Percentiles rank a stretch among this genome's conserved stretches.
These are phyloP conservation scores for Lasioglossum marginatum DNA, from an alignment of 2,888 invertebrate genomes.

Conservation along the genomic window DNA sequence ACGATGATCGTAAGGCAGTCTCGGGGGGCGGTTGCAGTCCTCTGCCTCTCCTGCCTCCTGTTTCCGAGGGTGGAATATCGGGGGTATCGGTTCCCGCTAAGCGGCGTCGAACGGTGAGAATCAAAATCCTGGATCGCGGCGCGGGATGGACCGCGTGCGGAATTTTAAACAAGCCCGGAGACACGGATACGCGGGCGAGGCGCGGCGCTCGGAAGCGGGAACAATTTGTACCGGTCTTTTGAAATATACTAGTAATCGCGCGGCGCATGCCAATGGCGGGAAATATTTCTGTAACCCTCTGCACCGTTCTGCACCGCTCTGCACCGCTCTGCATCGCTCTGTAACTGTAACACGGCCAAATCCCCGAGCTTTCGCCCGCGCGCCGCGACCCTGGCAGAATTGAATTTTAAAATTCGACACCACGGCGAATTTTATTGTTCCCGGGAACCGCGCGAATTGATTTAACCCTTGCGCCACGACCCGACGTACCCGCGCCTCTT, in stretches of 20 bases:
- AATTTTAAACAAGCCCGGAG: constrained; percentile 62
- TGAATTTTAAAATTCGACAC: constrained; percentile 60
- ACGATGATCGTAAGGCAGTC: constrained; percentile 58
- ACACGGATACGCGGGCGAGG: constrained; percentile 32
- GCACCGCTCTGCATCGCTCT: background rate
- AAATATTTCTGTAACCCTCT: constrained; percentile 46
- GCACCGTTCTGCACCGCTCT: background rate
- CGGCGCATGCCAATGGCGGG: constrained; percentile 50
- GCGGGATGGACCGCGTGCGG: constrained; percentile 40
- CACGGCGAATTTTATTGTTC: constrained; percentile 51
- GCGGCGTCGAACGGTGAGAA: constrained; percentile 59
- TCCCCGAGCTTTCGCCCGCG: constrained; percentile 26
- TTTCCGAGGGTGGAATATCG: constrained; percentile 21
- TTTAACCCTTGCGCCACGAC: constrained; percentile 49
- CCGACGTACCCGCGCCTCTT: too few relatives aligned
- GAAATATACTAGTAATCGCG: constrained; percentile 59
- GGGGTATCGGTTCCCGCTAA: constrained; percentile 64
- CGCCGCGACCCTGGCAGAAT: constrained; percentile 26
- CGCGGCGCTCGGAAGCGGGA: constrained; percentile 32
- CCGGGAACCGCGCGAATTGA: constrained; percentile 47
- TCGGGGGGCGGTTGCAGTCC: constrained; percentile 21
- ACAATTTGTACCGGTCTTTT: constrained; percentile 58
- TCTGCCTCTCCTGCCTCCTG: background rate
- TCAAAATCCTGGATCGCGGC: constrained; percentile 66
- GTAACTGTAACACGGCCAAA: constrained; percentile 11